Base-by-base conservation (phyloP, 2,113 vertebrate species). In the Serinus canaria region DNA sequence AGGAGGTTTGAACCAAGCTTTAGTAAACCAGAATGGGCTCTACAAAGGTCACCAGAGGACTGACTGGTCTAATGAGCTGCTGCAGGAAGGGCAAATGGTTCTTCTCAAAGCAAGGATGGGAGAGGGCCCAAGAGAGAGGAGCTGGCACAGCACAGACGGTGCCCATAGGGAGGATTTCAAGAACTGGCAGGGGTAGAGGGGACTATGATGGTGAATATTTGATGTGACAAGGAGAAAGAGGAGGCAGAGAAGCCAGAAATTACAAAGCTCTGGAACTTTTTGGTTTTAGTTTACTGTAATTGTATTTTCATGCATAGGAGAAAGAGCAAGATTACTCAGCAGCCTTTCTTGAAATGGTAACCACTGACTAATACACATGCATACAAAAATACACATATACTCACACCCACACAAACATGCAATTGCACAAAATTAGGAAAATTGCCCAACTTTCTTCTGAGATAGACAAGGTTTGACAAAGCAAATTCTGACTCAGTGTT, bases 101-200 rank as follows among this genome's bases (percentile, higher is more conserved):
- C 63, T 62, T 69, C 43, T 43, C 37, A 14, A 25, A 50, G 63
- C 5, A 8, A 56, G 43, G 30, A 27, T 0, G 0, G 52, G 84
- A 87, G 59, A 44, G 14, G 10, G 16, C 73, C 39, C 30, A 3
- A 3, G 43, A 64, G 47, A 47, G 46, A 16, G 1, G 19, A 63
- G 22, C n/a, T 69, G 58, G 43, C n/a, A 13, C 14, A 7, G 44
- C 49, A 27, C 44, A 16, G 50, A 3, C 0, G 0, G 20, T 16
- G 58, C 31, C 81, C 37, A 3, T 7, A 20, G 77, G 22, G 60
- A 74, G 41, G 60, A 39, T 82, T 83, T 81, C 30, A 33, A 47
- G 81, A 30, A 22, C 35, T 41, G 30, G 30, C 23, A 39, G 70
- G 35, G 18, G 30, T 27, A 33, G 52, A 89, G 39, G 35, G 19